Conservation (phyloP, 2,888 invertebrate genomes). For the Cephus runcator region DNA sequence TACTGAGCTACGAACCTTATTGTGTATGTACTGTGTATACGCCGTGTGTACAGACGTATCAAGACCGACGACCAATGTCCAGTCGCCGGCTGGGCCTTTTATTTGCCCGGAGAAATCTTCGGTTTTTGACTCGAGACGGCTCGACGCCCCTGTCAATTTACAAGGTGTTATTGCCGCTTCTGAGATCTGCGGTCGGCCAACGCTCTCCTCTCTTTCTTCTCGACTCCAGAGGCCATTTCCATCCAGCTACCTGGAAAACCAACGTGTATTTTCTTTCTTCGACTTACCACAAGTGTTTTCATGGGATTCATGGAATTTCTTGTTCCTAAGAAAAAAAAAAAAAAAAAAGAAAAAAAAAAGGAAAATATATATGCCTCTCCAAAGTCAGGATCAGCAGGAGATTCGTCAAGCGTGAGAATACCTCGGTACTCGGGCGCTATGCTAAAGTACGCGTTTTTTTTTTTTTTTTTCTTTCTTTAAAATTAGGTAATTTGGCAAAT, state of each 20-base stretch:
- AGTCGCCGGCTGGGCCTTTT: constrained; percentile 14
- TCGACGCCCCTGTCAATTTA: constrained; percentile 36
- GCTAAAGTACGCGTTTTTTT: not conserved
- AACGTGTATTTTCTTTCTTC: not conserved
- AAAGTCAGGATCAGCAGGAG: not conserved
- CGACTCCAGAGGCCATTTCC: not conserved
- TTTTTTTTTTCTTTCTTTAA: not conserved
- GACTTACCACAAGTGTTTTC: not conserved
- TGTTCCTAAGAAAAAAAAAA: not conserved
- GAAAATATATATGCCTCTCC: not conserved
- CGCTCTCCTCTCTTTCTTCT: not conserved
- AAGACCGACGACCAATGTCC: not conserved
- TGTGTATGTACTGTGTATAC: not conserved
- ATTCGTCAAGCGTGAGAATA: not conserved
- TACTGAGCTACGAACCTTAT: not conserved
- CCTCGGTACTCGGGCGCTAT: not conserved
- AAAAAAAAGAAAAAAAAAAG: too few relatives aligned
- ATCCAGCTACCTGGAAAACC: not conserved
- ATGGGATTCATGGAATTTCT: not conserved
- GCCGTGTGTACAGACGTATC: not conserved
- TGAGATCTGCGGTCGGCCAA: not conserved
- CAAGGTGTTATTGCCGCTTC: not conserved
- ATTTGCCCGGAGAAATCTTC: constrained; percentile 34
- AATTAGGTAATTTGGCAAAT: not conserved
- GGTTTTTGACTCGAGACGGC: constrained; percentile 45